phyloP scores from a whole-genome alignment of 2,888 invertebrate species.

The Leucophora obtusa region DNA sequence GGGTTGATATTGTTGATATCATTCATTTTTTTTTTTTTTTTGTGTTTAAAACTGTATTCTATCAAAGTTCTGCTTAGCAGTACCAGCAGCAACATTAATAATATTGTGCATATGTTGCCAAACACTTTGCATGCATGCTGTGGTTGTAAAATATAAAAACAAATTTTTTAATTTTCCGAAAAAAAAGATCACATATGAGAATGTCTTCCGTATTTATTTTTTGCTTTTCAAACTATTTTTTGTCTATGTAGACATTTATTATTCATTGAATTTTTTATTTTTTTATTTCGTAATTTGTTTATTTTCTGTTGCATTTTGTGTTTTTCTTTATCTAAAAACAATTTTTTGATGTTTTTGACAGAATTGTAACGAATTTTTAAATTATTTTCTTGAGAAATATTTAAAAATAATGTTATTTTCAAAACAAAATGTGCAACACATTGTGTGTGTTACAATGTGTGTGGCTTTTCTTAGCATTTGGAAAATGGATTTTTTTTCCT shows the following conservation, averaged over 20 bases:
- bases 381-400: conserved; percentile 15
- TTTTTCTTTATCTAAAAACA: not conserved
- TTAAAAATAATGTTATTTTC: conserved; percentile 8
- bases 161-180: conserved; percentile 27
- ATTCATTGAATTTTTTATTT: conserved; percentile 29
- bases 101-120: conserved; percentile 35
- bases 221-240: conserved; percentile 13
- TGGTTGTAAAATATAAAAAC: conserved; percentile 27
- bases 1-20: no score
- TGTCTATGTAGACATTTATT: conserved; percentile 16
- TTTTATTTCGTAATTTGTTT: conserved; percentile 48
- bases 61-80: no score
- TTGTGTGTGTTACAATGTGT: conserved; percentile 46
- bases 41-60: no score
- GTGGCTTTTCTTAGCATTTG: conserved; percentile 41
- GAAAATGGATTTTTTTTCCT: not conserved
- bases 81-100: not conserved
- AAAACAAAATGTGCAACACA: not conserved
- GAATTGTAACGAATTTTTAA: conserved; percentile 45
- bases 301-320: conserved; percentile 37
- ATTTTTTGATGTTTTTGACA: conserved; percentile 39
- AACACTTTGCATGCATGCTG: conserved; percentile 56
- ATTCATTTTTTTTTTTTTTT: no score
- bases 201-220: conserved; percentile 60
- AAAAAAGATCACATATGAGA: conserved; percentile 20